Conservation (phyloP, 2,113 vertebrate species). For the Gymnobelideus leadbeateri region DNA sequence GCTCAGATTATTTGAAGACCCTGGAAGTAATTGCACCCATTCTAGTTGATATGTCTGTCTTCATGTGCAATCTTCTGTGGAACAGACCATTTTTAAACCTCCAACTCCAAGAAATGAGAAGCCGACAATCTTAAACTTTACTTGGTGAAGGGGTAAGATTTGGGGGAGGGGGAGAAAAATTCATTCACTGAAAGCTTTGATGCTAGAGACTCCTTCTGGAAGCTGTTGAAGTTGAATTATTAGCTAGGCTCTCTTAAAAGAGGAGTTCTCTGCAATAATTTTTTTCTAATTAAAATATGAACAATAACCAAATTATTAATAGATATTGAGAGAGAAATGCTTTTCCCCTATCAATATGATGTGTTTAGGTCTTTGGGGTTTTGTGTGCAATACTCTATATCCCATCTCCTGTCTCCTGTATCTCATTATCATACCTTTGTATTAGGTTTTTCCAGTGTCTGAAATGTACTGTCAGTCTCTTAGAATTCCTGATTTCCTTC, state of each 20-base stretch:
- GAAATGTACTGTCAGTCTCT: not conserved
- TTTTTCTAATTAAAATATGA: not conserved
- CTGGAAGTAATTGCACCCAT: constrained; percentile 8
- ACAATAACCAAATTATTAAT: not conserved
- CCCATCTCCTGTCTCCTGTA: not conserved
- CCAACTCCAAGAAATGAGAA: constrained; percentile 65
- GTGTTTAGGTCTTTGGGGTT: not conserved
- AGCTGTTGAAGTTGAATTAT: not conserved
- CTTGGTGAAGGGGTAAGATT: not conserved
- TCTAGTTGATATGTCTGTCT: not conserved
- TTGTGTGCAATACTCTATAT: not conserved
- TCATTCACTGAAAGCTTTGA: not conserved
- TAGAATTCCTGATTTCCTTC: not conserved
- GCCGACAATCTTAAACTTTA: not conserved
- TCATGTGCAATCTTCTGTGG: not conserved
- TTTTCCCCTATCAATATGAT: not conserved
- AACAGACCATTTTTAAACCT: constrained; percentile 40
- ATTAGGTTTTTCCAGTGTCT: not conserved
- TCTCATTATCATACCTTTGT: not conserved
- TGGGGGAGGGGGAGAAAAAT: not conserved
- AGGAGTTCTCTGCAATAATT: not conserved
- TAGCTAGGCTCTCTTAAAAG: not conserved
- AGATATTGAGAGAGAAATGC: not conserved
- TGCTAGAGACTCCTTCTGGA: not conserved
- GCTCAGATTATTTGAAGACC: not conserved